These are phyloP conservation scores for Carassius gibelio DNA, from an alignment of 2,113 vertebrate genomes.

Conservation along the genomic window DNA sequence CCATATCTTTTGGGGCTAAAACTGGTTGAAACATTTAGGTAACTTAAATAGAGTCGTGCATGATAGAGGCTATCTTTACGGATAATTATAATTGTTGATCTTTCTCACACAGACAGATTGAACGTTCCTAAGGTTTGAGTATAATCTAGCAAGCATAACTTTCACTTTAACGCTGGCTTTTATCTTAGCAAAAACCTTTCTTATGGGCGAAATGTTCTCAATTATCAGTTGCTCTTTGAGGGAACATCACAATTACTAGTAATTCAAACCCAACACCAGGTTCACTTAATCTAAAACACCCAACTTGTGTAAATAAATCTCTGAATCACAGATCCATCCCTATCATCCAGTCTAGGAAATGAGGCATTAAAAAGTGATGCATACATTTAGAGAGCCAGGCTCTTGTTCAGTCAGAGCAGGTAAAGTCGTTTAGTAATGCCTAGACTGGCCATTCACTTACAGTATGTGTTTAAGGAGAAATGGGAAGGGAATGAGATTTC, in stretches of 20 bases:
- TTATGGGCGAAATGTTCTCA: not conserved
- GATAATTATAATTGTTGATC: slow-evolving; percentile 28
- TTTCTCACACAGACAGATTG: not conserved
- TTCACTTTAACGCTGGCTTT: not conserved
- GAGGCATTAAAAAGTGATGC: slow-evolving; percentile 74
- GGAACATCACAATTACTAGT: not conserved
- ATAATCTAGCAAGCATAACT: slow-evolving; percentile 14
- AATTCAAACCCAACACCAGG: slow-evolving; percentile 18
- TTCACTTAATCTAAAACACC: not conserved
- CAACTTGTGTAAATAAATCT: not conserved
- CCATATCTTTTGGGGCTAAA: slow-evolving; percentile 10
- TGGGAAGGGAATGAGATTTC: slow-evolving; percentile 24
- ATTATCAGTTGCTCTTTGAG: not conserved
- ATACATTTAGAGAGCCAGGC: slow-evolving; percentile 67
- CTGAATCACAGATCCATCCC: slow-evolving; percentile 48
- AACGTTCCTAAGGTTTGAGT: slow-evolving; percentile 3
- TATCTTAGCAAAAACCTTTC: not conserved
- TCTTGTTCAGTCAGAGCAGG: slow-evolving; percentile 66
- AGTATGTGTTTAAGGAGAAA: slow-evolving; percentile 22
- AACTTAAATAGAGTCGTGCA: not conserved
- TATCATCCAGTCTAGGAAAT: slow-evolving; percentile 63
- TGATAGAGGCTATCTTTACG: slow-evolving; percentile 10
- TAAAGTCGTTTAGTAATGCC: slow-evolving; percentile 55
- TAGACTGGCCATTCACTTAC: slow-evolving; percentile 31
- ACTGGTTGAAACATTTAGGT: slow-evolving; percentile 16